phyloP scores from a whole-genome alignment of 2,888 invertebrate genomes.

The Tipula vernalis region DNA sequence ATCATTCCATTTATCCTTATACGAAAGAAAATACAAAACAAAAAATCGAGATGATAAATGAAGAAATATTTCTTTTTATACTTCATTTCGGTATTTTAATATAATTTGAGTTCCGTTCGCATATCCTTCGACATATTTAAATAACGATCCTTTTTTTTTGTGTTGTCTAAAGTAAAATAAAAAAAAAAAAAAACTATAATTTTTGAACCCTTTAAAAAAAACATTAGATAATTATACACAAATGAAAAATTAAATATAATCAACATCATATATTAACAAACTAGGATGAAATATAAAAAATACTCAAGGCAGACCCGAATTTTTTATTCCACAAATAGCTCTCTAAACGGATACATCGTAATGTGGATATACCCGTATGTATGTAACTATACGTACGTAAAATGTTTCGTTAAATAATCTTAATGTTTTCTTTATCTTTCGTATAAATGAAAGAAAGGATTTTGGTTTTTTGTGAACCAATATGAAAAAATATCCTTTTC shows the following conservation, averaged over 20 bases:
- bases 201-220: not conserved
- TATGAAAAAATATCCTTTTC: not conserved
- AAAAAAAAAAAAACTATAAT: not conserved
- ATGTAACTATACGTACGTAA: not conserved
- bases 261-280: not conserved
- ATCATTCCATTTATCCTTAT: not conserved
- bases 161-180: not conserved
- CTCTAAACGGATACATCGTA: not conserved
- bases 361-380: not conserved
- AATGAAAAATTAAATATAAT: not conserved
- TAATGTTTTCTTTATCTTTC: not conserved
- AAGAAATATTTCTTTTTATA: not conserved
- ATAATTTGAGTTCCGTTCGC: not conserved
- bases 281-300: not conserved
- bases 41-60: not conserved
- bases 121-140: not conserved
- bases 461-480: not conserved
- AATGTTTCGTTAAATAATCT: not conserved
- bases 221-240: not conserved
- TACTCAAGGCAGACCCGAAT: not conserved
- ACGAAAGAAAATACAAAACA: not conserved
- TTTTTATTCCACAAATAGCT: not conserved
- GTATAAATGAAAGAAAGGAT: not conserved
- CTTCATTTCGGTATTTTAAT: not conserved
- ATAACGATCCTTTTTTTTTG: not conserved